A percentile compares a stretch with the other conserved stretches of the same genome.
Conservation (phyloP, 1,140 invertebrate genomes). For the Tachypleus tridentatus region DNA sequence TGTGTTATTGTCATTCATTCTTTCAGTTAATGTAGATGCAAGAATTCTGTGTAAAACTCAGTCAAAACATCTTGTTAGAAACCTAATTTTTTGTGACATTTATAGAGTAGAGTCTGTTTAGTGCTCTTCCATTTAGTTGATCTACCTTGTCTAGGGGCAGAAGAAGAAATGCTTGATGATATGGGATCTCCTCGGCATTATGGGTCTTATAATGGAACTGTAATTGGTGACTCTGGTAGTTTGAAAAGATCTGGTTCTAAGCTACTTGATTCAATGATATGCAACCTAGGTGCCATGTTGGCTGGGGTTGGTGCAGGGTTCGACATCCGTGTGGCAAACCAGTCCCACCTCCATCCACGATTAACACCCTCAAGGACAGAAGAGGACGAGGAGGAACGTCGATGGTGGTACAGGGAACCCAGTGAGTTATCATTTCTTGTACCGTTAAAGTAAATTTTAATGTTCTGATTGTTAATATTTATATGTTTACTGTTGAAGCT, state of each 20-base stretch:
- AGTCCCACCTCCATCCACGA: slow-evolving; percentile 62
- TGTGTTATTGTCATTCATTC: too few relatives aligned
- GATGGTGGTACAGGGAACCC: slow-evolving; percentile 30
- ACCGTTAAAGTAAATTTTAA: slow-evolving; percentile 14
- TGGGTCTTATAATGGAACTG: slow-evolving; percentile 14
- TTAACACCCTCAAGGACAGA: slow-evolving; percentile 44
- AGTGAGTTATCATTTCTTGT: slow-evolving; percentile 29
- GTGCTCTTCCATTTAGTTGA: too few relatives aligned
- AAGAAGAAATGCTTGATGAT: slow-evolving; percentile 14
- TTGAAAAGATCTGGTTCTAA: slow-evolving; percentile 14
- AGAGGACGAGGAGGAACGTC: slow-evolving; percentile 31
- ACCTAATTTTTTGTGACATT: too few relatives aligned
- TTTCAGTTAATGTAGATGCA: too few relatives aligned
- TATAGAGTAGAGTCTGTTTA: too few relatives aligned
- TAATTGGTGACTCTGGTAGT: slow-evolving; percentile 5
- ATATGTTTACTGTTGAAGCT: too few relatives aligned
- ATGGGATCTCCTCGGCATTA: slow-evolving; percentile 9
- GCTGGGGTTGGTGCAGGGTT: slow-evolving; percentile 79
- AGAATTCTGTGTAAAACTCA: too few relatives aligned
- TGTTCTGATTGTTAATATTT: background rate
- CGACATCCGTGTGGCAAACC: slow-evolving; percentile 74
- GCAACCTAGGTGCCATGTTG: slow-evolving; percentile 78
- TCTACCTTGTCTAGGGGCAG: slow-evolving; percentile 4
- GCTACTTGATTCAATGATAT: slow-evolving; percentile 67
- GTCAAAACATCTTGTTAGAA: too few relatives aligned